Evolutionary conservation across 2,888 invertebrate species (phyloP), one percentile per base, ranked within the genome.

Genomic region (Eueremaeus valkanovi): DNA sequence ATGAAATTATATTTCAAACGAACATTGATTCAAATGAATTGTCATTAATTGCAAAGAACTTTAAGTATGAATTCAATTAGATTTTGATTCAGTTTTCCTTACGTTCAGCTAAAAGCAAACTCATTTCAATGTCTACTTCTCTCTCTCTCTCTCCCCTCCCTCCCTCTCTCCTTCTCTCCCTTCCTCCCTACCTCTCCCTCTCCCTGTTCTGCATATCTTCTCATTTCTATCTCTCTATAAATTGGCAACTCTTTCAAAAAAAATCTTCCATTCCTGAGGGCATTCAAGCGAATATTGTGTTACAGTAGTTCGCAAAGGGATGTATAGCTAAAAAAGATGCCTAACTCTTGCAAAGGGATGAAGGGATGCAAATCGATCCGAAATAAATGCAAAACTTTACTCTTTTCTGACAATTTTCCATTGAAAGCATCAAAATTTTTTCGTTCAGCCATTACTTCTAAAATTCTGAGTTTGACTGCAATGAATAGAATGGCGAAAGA

Each of bases 251-350:
- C 33, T 66, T 31, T 33, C 66, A 33, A 27, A 66, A 66, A 66
- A 66, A 66, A 66, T 36, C 66, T 66, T n/a, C 33, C 66, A 40
- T 66, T 66, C 66, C 66, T 66, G 66, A 33, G 66, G 66, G 66
- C 66, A 66, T 66, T 66, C 66, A 66, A 33, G 66, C 36, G 33
- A 66, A 36, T 36, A n/a, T n/a, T 66, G 31, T 31, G 33, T 21
- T n/a, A n/a, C n/a, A n/a, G n/a, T 36, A 61, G 31, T 61, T 36
- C n/a, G 36, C 16, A 40, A 66, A 36, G 66, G 40, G 66, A 66
- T 66, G 66, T n/a, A 29, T 5, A 11, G 66, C 66, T 66, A 66
- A 66, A 66, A 66, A 66, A 66, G 36, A 66, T 66, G 66, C 66
- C 33, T 36, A 66, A 66, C 66, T 66, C 27, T 66, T 36, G 21